Evolutionary conservation across 2,113 vertebrate genomes (phyloP), one percentile per base, ranked within the genome.

Genomic region (Coptodon rendalli): DNA sequence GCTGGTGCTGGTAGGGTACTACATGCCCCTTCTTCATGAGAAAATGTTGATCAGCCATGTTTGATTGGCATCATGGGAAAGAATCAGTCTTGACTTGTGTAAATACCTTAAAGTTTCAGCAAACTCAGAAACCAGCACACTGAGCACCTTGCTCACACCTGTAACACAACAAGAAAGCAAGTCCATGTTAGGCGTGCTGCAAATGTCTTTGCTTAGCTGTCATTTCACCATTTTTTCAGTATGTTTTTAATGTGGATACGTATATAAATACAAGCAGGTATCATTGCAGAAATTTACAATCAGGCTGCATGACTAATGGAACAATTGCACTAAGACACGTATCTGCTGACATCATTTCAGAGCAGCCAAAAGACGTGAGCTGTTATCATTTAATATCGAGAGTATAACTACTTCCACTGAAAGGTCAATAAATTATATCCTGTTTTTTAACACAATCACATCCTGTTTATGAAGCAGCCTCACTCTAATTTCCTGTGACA

Each of bases 121-220:
- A 92, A 94, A 96, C 56, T 94, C 84, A 22, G 91, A 89, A 48
- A 95, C 78, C 66, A 96, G 83, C 54, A 82, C 13, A 84, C 36
- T 93, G 85, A 96, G 13, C 6, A 95, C 96, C 90, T 36, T 68
- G 50, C 84, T 86, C 27, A 87, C 92, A 90, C 86, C 96, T 97
- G 83, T 14, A 73, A 66, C 24, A 76, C 43, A 84, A 80, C 9
- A 66, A 63, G 38, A 81, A 57, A 82, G 13, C 56, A 83, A 76
- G 27, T 73, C 40, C 5, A 53, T 12, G 63, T 38, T 6, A 80
- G 5, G 2, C 5, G 22, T 27, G 12, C 14, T 38, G n/a, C 12
- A 12, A 14, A 38, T 22, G 24, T 2, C 40, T 48, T 17, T 45
- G n/a, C 66, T 71, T 16, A 45, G 14, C 68, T 73, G 40, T 82